These are phyloP conservation scores for Oscheius myriophilus DNA, from an alignment of 2,888 invertebrate genomes.

Conservation along the genomic window DNA sequence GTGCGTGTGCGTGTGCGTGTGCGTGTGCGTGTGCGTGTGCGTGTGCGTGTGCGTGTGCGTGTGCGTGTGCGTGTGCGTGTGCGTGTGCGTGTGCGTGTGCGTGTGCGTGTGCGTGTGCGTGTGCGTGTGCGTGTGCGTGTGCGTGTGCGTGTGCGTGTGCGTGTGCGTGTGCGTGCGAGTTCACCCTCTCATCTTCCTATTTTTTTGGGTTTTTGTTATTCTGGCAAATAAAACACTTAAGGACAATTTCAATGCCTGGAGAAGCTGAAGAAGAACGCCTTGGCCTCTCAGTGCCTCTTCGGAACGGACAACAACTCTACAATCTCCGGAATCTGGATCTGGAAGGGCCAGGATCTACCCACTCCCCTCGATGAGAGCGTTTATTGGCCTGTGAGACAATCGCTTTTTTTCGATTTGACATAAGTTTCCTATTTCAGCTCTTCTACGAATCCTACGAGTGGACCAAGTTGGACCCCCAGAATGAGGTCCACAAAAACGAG, in stretches of 20 bases:
- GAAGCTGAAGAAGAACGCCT: slow-evolving; percentile 95
- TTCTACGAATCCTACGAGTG: slow-evolving; percentile 96
- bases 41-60: too few species aligned
- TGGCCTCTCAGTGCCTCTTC: slow-evolving; percentile 91
- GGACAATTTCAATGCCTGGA: slow-evolving; percentile 98
- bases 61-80: too few species aligned
- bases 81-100: too few species aligned
- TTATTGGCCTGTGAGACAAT: slow-evolving; percentile 62
- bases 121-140: too few species aligned
- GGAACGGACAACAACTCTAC: slow-evolving; percentile 89
- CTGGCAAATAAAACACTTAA: slow-evolving; percentile 65
- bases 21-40: too few species aligned
- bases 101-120: too few species aligned
- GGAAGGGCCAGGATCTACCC: slow-evolving; percentile 93
- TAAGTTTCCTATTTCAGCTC: slow-evolving; percentile 73
- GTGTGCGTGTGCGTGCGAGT: too few species aligned
- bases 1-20: too few species aligned
- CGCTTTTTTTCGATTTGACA: slow-evolving; percentile 46
- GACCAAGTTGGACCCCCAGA: slow-evolving; percentile 87
- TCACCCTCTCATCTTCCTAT: too few species aligned
- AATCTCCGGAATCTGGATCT: slow-evolving; percentile 97
- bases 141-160: too few species aligned
- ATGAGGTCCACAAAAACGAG: slow-evolving; percentile 78
- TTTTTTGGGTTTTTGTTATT: too few species aligned
- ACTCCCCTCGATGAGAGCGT: slow-evolving; percentile 79